Evolutionary conservation across 2,113 vertebrate genomes (phyloP), one percentile per base, ranked within the genome.

Genomic region (Pycnonotus jocosus): DNA sequence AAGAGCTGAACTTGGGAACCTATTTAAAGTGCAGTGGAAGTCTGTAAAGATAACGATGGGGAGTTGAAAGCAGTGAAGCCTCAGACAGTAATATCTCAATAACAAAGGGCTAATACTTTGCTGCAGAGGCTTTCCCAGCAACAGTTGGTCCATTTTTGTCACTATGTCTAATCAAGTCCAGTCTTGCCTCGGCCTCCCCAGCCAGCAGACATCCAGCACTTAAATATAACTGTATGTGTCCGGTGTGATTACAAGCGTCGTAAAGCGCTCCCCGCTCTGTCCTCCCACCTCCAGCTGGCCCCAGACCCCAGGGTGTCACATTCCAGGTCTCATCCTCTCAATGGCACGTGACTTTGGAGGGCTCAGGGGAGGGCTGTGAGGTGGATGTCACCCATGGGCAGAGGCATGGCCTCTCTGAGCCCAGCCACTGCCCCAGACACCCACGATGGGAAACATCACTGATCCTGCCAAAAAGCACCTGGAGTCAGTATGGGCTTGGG

Each of bases 181-280:
- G 96, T 96, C 96, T 97, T 97, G 96, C 88, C 94, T 95, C 62
- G 25, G 82, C 81, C 92, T 86, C 74, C 88, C 90, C 92, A 94
- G 94, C 90, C 86, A 97, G 93, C 93, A 97, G 93, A 91, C 88
- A 92, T 82, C 86, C 94, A 93, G 65, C 80, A 81, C 68, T 94
- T 97, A 97, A 97, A 97, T 97, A 97, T 95, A 96, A 93, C 96
- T 88, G 87, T 95, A 92, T 95, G 91, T 86, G 95, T 92, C 93
- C 95, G 73, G 70, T 3, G 4, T 8, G 64, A 92, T 84, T 93
- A 88, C 90, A 70, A 94, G 82, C 33, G 0, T 62, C 6, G 12
- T 47, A 71, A 88, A 27, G 8, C 3, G 16, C 90, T 95, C 93
- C 86, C 2, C 9, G 79, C 81, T 73, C 93, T 78, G 81, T 93